Evolutionary conservation across 2,797 vertebrate species (phyloP), one percentile per base, ranked within the genome.

Genomic region (Fringilla coelebs): DNA sequence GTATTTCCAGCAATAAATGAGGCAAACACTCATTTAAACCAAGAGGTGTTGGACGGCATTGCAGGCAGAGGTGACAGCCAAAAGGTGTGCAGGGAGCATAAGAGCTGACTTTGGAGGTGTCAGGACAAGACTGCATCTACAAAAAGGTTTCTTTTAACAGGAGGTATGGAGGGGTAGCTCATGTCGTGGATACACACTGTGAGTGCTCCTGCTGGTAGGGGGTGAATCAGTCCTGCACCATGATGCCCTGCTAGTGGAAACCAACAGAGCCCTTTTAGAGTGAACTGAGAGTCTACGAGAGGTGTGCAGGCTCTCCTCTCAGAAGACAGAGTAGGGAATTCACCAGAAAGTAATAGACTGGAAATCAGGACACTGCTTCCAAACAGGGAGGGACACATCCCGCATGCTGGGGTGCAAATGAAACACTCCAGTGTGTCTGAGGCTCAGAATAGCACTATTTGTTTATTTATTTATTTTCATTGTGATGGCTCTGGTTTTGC

Each of bases 401-500:
- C 72, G 51, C 80, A 63, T 43, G 17, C 45, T 76, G 36, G 16
- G 31, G 52, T 76, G 75, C 66, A 66, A 73, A 87, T 60, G 48
- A 85, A 94, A 86, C 48, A 29, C 24, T 90, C 45, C 79, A 88
- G n/a, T 45, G 57, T 93, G 87, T 72, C 57, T 25, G 70, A 89
- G 61, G 54, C 80, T 94, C 77, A 65, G 58, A 96, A 93, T 75
- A 94, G 60, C 73, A 84, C 63, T 41, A 51, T 70, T 94, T 79
- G 61, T 81, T 95, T 89, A 29, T 94, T 94, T 86, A 43, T 94
- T 95, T 95, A 57, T 92, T 92, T 91, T 95, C 63, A 90, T 85
- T 93, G 89, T 94, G 86, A 95, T 83, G 84, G 68, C 66, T 85
- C 78, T 91, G 72, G 87, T 93, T 96, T 95, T 89, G 67, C 95